Percentiles rank a stretch among this genome's conserved stretches.
These are phyloP conservation scores for Hetaerina titia DNA, from an alignment of 2,888 invertebrate species.

Conservation along the genomic window DNA sequence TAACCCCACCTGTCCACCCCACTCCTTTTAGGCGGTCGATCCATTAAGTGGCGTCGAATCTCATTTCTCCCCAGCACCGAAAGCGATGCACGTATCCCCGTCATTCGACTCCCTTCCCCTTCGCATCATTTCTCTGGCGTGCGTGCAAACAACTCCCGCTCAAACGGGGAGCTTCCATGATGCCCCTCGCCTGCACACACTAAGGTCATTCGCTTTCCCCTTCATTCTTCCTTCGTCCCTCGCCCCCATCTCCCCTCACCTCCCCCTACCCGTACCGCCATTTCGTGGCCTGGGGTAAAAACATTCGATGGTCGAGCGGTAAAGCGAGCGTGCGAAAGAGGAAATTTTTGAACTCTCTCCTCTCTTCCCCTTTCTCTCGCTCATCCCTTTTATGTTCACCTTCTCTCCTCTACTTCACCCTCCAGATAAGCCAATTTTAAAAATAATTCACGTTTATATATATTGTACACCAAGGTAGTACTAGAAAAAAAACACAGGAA, in stretches of 20 bases:
- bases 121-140: neutral
- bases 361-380: neutral
- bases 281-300: too few species aligned
- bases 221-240: neutral
- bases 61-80: too few species aligned
- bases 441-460: too few species aligned
- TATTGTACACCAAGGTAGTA: too few species aligned
- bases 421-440: neutral
- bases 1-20: too few species aligned
- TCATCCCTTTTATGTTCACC: neutral
- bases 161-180: neutral
- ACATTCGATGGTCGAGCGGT: too few species aligned
- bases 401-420: neutral
- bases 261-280: neutral
- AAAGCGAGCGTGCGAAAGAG: too few species aligned
- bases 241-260: neutral
- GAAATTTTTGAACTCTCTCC: neutral
- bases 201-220: neutral
- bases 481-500: too few species aligned
- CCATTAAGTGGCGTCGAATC: too few species aligned
- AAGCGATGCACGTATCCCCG: too few species aligned
- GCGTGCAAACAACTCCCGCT: neutral
- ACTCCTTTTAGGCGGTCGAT: too few species aligned
- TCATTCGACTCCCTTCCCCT: neutral
- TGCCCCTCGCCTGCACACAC: neutral